phyloP scores from a whole-genome alignment of 2,797 vertebrate species.

The Discoglossus pictus region DNA sequence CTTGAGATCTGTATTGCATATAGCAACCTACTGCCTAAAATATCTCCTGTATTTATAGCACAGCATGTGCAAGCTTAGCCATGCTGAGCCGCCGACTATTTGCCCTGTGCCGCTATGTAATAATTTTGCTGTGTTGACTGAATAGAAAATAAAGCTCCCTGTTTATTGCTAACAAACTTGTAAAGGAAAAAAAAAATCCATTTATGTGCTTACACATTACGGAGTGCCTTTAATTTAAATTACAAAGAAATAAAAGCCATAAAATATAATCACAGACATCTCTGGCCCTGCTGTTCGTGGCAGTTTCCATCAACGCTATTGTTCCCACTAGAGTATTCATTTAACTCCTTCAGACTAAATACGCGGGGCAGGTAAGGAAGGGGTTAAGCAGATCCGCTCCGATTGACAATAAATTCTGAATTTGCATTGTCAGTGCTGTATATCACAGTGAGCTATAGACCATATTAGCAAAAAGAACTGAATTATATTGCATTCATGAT shows the following conservation, averaged over 20 bases:
- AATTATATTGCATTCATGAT: conserved; percentile 99
- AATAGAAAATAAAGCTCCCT: conserved; percentile 47
- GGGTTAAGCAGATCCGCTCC: conserved; percentile 21
- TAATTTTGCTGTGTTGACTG: conserved; percentile 48
- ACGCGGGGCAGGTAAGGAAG: neutral
- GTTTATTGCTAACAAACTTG: conserved; percentile 50
- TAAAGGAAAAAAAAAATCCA: conserved; percentile 39
- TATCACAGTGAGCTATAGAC: conserved; percentile 97
- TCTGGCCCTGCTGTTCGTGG: conserved; percentile 28
- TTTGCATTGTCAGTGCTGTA: conserved; percentile 87
- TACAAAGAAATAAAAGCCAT: conserved; percentile 39
- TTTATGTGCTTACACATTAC: conserved; percentile 42
- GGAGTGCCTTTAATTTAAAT: conserved; percentile 45
- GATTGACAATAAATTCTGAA: conserved; percentile 76
- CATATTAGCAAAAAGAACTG: conserved; percentile 97
- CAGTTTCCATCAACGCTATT: conserved; percentile 29
- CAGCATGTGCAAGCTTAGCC: conserved; percentile 45
- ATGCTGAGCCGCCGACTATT: conserved; percentile 50
- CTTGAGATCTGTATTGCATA: conserved; percentile 38
- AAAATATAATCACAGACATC: conserved; percentile 44
- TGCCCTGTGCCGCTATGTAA: conserved; percentile 47
- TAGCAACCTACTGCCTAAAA: conserved; percentile 44
- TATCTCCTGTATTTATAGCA: conserved; percentile 51
- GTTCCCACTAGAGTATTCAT: neutral
- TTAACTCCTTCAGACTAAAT: conserved; percentile 5